These are phyloP conservation scores for Drosophila peninsularis DNA, from an alignment of 2,888 invertebrate species.

Conservation along the genomic window DNA sequence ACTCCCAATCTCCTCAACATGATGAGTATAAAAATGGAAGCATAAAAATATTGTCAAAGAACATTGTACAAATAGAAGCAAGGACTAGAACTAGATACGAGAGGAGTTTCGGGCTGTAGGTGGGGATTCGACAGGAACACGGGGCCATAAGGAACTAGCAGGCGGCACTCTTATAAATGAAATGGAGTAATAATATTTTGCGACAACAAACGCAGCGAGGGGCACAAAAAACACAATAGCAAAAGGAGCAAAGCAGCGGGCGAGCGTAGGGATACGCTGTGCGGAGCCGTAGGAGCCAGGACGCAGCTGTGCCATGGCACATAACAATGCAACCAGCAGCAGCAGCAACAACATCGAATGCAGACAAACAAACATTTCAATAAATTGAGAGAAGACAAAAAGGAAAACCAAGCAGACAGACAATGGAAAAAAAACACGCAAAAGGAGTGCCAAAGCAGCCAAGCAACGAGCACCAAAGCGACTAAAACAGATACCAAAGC, in stretches of 20 bases:
- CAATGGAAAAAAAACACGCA: constrained; percentile 77
- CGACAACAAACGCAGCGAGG: constrained; percentile 65
- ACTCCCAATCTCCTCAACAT: neutral
- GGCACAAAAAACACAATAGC: constrained; percentile 40
- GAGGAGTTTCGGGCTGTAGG: neutral
- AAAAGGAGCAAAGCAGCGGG: constrained; percentile 34
- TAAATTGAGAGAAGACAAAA: constrained; percentile 64
- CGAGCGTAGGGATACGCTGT: constrained; percentile 38
- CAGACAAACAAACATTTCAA: constrained; percentile 81
- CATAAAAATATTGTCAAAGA: constrained; percentile 43
- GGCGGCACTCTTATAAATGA: constrained; percentile 79
- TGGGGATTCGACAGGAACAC: constrained; percentile 11
- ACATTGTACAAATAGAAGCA: constrained; percentile 42
- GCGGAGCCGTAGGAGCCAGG: neutral
- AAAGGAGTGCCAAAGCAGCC: constrained; percentile 70
- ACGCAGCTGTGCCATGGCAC: constrained; percentile 47
- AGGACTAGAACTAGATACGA: constrained; percentile 2
- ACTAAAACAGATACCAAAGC: constrained; percentile 58
- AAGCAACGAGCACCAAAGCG: constrained; percentile 28
- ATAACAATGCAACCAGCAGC: constrained; percentile 59
- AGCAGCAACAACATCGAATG: constrained; percentile 33
- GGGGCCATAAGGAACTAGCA: constrained; percentile 13
- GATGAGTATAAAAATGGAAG: constrained; percentile 23
- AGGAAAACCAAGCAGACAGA: constrained; percentile 60
- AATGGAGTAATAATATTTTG: constrained; percentile 83